Evolutionary conservation across 2,888 invertebrate genomes (phyloP), one percentile per base, ranked within the genome.

Genomic region (Ligdia adustata): DNA sequence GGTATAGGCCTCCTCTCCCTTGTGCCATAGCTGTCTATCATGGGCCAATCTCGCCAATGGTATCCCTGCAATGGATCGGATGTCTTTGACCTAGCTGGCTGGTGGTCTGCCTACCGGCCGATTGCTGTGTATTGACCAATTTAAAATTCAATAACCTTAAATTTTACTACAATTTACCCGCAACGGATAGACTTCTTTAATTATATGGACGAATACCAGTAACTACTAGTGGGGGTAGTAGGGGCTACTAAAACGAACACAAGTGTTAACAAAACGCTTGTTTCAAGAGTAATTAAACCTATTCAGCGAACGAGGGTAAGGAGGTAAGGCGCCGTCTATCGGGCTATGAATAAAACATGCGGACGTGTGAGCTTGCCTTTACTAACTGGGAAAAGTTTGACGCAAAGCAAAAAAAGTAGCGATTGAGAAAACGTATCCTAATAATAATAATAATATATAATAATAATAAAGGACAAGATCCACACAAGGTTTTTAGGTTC

Each of bases 331-430:
- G 64, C 60, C 71, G 63, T 62, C 68, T 66, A 69, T 63, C 57
- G 54, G 52, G 43, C 40, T 50, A 70, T 84, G 80, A 83, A 84
- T 83, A 79, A 84, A 74, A 79, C 79, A 83, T 83, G 52, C 33
- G 50, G 52, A 54, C 65, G 71, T 75, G 75, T 76, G 71, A 67
- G 58, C 60, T 56, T 56, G 57, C 58, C 67, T 62, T 73, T 72
- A 70, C 51, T 49, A 35, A 62, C 57, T 49, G 49, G 31, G 56
- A 57, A 57, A 60, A 50, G 54, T 59, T 44, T 53, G 63, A 62
- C 38, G 27, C 52, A 58, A 63, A 55, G 29, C 16, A 38, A 44
- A 35, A 53, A 31, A 31, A 16, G 31, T 18, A 41, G 31, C 16
- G 20, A 15, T 12, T 6, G 9, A 6, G 32, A 9, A 15, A 20